phyloP scores from a whole-genome alignment of 2,797 vertebrate genomes.

The Anniella stebbinsi region DNA sequence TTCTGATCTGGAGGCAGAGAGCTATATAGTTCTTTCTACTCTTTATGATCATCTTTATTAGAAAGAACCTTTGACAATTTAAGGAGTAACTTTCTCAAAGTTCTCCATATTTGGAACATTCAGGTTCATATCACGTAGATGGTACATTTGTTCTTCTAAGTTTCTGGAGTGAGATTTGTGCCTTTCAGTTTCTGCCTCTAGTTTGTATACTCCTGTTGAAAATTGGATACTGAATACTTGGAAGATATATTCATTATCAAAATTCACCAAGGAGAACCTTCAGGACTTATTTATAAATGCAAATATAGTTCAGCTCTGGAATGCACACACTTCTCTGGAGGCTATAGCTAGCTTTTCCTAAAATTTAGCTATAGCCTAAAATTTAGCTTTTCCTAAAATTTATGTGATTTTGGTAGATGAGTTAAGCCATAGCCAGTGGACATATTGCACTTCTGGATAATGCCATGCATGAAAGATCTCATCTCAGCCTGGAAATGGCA shows the following conservation, averaged over 20 bases:
- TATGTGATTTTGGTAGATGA: background rate
- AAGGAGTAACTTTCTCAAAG: background rate
- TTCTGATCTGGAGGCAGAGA: background rate
- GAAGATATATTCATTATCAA: background rate
- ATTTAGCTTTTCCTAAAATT: background rate
- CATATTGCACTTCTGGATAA: background rate
- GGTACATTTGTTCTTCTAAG: background rate
- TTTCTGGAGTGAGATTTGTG: constrained; percentile 1
- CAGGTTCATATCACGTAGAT: background rate
- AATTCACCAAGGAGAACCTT: background rate
- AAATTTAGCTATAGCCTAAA: no score
- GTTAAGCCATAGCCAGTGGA: background rate
- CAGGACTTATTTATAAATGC: background rate
- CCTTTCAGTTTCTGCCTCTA: background rate
- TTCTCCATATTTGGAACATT: background rate
- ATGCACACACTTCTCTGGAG: background rate
- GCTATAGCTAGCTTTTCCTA: background rate
- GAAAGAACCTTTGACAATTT: background rate
- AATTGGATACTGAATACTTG: constrained; percentile 1
- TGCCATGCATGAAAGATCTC: background rate
- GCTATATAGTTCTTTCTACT: background rate
- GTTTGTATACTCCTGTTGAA: background rate
- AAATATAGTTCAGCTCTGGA: background rate
- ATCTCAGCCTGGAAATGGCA: background rate
- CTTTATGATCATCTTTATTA: background rate